Evolutionary conservation across 1,140 invertebrate species (phyloP).

Genomic region (Conus betulinus): DNA sequence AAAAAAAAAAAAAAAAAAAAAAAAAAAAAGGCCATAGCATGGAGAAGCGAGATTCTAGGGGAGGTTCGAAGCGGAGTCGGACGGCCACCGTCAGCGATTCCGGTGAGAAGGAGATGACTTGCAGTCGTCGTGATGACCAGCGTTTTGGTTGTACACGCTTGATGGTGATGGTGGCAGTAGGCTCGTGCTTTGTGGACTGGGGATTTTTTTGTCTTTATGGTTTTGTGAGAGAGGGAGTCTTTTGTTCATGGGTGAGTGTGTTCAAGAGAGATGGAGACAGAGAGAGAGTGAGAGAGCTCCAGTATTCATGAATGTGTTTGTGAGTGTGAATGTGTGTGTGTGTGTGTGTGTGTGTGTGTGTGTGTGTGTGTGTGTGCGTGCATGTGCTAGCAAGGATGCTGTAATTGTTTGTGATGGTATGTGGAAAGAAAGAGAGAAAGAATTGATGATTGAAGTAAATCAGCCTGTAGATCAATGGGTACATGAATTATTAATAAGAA

Average conservation of each 20-base stretch:
- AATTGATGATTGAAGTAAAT: background rate
- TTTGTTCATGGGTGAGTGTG: no score
- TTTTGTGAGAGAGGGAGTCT: no score
- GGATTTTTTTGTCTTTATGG: no score
- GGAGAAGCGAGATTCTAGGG: background rate
- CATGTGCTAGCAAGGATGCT: background rate
- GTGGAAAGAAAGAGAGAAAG: background rate
- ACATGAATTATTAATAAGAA: no score
- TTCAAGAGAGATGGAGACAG: background rate
- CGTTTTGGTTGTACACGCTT: background rate
- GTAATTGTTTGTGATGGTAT: background rate
- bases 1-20: no score
- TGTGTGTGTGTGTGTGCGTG: background rate
- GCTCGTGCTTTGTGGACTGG: no score
- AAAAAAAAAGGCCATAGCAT: background rate
- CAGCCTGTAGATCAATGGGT: no score
- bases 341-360: no score
- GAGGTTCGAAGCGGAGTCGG: background rate
- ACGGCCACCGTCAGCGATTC: background rate
- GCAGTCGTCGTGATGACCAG: background rate
- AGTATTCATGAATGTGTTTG: no score
- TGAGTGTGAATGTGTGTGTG: no score
- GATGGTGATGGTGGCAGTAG: background rate
- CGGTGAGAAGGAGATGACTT: background rate
- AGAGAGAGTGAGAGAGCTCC: background rate